Evolutionary conservation across 2,113 vertebrate genomes (phyloP).

Genomic region (Pachyramphus minor): DNA sequence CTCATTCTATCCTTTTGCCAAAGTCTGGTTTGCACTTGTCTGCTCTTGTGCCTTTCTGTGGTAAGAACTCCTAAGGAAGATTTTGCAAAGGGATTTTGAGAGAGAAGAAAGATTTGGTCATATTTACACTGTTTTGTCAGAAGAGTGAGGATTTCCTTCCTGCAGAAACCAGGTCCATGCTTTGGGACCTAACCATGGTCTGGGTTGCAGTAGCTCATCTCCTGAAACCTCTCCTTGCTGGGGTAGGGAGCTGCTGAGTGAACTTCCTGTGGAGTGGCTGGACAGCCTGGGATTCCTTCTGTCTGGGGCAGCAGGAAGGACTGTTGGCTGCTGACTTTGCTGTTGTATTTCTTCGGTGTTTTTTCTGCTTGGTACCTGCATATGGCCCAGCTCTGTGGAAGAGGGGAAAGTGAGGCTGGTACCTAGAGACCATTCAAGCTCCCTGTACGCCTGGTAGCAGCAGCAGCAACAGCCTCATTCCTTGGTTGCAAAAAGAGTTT

Average conservation of each 20-base stretch:
- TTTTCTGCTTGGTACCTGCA: background rate
- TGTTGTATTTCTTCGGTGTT: background rate
- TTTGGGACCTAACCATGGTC: background rate
- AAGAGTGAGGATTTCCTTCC: background rate
- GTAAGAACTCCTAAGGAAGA: background rate
- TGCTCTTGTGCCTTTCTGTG: background rate
- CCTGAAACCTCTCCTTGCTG: background rate
- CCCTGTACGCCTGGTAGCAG: background rate
- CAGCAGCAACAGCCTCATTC: background rate
- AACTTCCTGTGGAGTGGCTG: background rate
- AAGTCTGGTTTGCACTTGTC: background rate
- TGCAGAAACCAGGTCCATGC: background rate
- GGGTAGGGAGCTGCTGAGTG: background rate
- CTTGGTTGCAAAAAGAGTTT: background rate
- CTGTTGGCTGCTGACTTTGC: background rate
- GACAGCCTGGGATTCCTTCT: background rate
- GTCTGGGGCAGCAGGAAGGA: background rate
- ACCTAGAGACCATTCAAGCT: background rate
- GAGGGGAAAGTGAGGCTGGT: rapidly evolving
- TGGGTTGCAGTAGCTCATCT: background rate
- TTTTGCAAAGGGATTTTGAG: background rate
- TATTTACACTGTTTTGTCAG: background rate
- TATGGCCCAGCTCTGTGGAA: background rate
- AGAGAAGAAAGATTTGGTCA: background rate
- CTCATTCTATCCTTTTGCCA: rapidly evolving